Evolutionary conservation across 2,797 vertebrate species (phyloP).

Genomic region (Syngnathus rostellatus): DNA sequence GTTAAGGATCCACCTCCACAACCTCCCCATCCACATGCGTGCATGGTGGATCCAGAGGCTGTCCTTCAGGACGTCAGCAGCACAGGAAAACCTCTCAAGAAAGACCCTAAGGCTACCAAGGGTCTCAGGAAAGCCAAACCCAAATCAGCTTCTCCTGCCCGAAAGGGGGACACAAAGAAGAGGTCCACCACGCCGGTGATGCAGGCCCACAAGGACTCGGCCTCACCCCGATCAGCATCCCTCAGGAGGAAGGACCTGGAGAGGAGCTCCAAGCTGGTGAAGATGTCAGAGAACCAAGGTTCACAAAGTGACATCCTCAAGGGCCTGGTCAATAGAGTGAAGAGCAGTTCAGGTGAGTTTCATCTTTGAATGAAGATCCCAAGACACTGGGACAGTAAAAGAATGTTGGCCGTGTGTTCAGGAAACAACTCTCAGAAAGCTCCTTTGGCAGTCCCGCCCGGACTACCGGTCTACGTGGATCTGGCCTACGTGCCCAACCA

Average conservation of each 20-base stretch:
- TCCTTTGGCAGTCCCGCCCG: constrained; percentile 63
- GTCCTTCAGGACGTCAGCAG: constrained; percentile 74
- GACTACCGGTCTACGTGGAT: constrained; percentile 88
- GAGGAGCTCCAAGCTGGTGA: constrained; percentile 69
- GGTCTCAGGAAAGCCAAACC: constrained; percentile 78
- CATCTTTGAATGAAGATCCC: neutral
- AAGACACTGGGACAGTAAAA: neutral
- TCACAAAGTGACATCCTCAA: constrained; percentile 71
- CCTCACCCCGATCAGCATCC: constrained; percentile 71
- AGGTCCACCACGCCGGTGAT: constrained; percentile 82
- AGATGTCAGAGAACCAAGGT: constrained; percentile 67
- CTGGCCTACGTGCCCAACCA: constrained; percentile 98
- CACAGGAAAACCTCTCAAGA: constrained; percentile 80
- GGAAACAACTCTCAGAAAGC: constrained; percentile 72
- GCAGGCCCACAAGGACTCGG: constrained; percentile 69
- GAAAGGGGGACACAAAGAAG: constrained; percentile 79
- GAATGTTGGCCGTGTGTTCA: constrained; percentile 19
- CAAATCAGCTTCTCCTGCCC: constrained; percentile 84
- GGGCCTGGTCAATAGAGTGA: constrained; percentile 79
- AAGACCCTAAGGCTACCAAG: constrained; percentile 83
- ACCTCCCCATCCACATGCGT: constrained; percentile 89
- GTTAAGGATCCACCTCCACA: constrained; percentile 84
- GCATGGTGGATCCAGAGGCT: constrained; percentile 95
- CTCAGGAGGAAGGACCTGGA: constrained; percentile 77
- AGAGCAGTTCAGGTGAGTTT: constrained; percentile 73